Conservation (phyloP, 92 coral and sea anemone species). For the Actinernus sp. region DNA sequence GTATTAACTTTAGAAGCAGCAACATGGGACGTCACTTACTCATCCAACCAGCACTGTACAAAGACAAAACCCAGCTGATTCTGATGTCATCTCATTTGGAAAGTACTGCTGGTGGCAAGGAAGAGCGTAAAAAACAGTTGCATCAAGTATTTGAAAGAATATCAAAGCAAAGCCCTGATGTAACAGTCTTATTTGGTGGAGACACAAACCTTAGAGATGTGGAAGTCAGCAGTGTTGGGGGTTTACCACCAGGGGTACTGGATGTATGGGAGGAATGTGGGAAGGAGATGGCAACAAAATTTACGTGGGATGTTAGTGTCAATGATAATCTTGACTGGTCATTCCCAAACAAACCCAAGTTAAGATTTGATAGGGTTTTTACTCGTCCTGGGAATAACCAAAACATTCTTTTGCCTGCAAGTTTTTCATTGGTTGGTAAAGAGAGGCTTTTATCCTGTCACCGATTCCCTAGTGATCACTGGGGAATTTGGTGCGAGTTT, state of each 20-base stretch:
- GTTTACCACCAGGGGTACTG: slow-evolving; percentile 61
- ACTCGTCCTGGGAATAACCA: slow-evolving; percentile 50
- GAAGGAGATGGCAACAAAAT: slow-evolving; percentile 65
- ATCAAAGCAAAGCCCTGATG: slow-evolving; percentile 41
- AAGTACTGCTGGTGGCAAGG: slow-evolving; percentile 54
- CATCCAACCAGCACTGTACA: slow-evolving; percentile 73
- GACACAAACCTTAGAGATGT: slow-evolving; percentile 86
- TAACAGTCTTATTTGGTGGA: slow-evolving; percentile 87
- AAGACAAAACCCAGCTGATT: slow-evolving; percentile 43
- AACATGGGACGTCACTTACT: slow-evolving; percentile 90
- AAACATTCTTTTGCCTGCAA: slow-evolving; percentile 21
- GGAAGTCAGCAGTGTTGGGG: slow-evolving; percentile 80
- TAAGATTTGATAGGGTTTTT: slow-evolving; percentile 90
- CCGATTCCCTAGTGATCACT: slow-evolving; percentile 93
- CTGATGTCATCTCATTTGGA: slow-evolving; percentile 97
- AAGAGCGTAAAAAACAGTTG: slow-evolving; percentile 82
- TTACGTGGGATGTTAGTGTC: slow-evolving; percentile 80
- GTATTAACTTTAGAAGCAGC: slow-evolving; percentile 48
- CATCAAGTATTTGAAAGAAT: slow-evolving; percentile 55
- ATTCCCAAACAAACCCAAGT: slow-evolving; percentile 43
- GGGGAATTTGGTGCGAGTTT: slow-evolving; percentile 91
- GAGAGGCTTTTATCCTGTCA: slow-evolving; percentile 71
- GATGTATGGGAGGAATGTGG: slow-evolving; percentile 94
- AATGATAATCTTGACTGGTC: slow-evolving; percentile 74
- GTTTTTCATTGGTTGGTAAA: slow-evolving; percentile 77